phyloP scores from a whole-genome alignment of 2,888 invertebrate species.

The Tetranychus truncatus region DNA sequence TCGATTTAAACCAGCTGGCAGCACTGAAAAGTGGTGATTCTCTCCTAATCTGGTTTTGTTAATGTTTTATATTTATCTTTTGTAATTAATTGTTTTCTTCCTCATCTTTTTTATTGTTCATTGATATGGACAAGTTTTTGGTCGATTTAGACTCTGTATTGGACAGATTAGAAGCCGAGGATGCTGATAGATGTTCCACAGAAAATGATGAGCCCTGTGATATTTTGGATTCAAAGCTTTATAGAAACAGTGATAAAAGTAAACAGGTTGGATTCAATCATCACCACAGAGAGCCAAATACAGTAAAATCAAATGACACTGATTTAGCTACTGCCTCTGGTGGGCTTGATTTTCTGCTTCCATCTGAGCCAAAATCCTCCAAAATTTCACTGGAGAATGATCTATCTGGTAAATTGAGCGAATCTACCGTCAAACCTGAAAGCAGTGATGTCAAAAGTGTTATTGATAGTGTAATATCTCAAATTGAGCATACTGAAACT shows the following conservation, averaged over 20 bases:
- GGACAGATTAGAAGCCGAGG: slow-evolving; percentile 61
- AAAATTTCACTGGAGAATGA: too few relatives aligned
- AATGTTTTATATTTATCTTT: neutral
- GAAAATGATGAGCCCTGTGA: slow-evolving; percentile 10
- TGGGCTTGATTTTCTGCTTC: neutral
- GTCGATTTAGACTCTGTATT: slow-evolving; percentile 65
- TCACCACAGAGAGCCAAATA: neutral
- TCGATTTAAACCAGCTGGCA: too few relatives aligned
- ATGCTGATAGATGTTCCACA: neutral
- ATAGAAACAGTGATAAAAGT: neutral
- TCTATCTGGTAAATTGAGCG: too few relatives aligned
- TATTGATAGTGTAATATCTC: neutral
- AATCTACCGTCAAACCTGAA: too few relatives aligned
- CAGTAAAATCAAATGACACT: neutral
- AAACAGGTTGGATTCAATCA: neutral
- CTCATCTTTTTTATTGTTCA: neutral
- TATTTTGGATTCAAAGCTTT: neutral
- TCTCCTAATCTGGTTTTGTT: neutral
- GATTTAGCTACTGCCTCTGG: neutral
- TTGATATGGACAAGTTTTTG: slow-evolving; percentile 41
- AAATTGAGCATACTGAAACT: neutral
- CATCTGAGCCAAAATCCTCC: too few relatives aligned
- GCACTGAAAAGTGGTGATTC: too few relatives aligned
- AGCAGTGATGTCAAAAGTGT: neutral
- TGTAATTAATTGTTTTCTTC: neutral